Base-by-base conservation (phyloP, 2,797 vertebrate species). In the Poecilia picta region DNA sequence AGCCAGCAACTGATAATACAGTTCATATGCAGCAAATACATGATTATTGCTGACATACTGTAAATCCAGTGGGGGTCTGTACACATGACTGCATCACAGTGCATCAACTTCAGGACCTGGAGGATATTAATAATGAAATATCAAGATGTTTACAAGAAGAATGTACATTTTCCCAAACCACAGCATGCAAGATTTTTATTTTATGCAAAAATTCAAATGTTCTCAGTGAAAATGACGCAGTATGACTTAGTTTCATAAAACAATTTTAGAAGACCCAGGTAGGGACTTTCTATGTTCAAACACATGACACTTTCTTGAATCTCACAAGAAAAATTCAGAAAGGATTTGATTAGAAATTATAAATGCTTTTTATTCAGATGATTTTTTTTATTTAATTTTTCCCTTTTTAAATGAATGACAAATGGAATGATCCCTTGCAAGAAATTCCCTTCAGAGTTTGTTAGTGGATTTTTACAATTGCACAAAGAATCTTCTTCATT, bases 361-460 rank as follows among this genome's bases (percentile, higher is more conserved):
- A 11, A 39, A 39, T 23, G 36, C 20, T 12, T 39, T 28, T 46
- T 45, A 71, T 71, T 70, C 39, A 13, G 66, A 39, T 23, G 0
- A 59, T 23, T 33, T 23, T 45, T 18, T 23, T 12, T 45, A 25
- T 71, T 45, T 28, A 4, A 6, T 72, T 72, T 13, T 72, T 25
- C 43, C 68, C 43, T 72, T 71, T 71, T 72, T 46, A 64, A 46
- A 72, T 46, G 68, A 43, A 72, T 72, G 13, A 43, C 5, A 45
- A 71, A 6, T 71, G 23, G 15, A 72, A 15, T 39, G 25, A 46
- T 31, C n/a, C 43, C 68, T 46, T 72, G 16, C 1, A 72, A 70
- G 41, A 72, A 45, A 72, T 45, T 72, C 68, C 68, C 68, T 72
- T 71, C 15, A 70, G 23, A 70, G 23, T n/a, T 25, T 68, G 33